phyloP scores from a whole-genome alignment of 2,888 invertebrate genomes.

The Ditylenchus weischeri region DNA sequence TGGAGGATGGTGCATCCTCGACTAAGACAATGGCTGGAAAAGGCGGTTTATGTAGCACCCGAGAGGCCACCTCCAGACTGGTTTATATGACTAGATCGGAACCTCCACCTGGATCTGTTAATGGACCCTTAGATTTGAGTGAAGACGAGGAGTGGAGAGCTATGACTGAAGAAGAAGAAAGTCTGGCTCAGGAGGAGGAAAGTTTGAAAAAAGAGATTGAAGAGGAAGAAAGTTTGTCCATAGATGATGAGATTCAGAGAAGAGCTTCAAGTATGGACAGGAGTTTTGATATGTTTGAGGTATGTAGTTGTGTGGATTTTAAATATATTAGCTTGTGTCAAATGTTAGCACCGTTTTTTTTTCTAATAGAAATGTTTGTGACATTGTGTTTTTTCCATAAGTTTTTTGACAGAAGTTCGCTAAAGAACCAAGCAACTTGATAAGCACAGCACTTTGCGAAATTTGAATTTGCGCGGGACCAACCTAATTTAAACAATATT shows the following conservation, averaged over 20 bases:
- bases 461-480: too few species aligned
- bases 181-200: constrained; percentile 66
- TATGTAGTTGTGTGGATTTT: too few species aligned
- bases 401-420: too few species aligned
- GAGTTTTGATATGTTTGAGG: constrained; percentile 7
- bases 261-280: constrained; percentile 1
- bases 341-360: too few species aligned
- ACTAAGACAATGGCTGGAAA: constrained; percentile 28
- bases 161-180: constrained; percentile 62
- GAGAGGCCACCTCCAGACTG: neutral
- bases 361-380: too few species aligned
- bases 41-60: neutral
- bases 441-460: too few species aligned
- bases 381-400: too few species aligned
- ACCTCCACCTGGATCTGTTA: constrained; percentile 1
- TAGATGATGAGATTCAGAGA: constrained; percentile 50
- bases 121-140: constrained; percentile 29
- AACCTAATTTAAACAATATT: too few species aligned
- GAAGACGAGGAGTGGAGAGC: constrained; percentile 67
- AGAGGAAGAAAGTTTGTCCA: constrained; percentile 57
- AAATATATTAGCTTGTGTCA: too few species aligned
- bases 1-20: constrained; percentile 31
- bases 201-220: constrained; percentile 67
- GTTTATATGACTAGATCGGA: constrained; percentile 26
- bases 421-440: too few species aligned